Percentiles rank a stretch among this genome's conserved stretches.
Conservation (phyloP, 2,888 invertebrate species). For the Ariolimax columbianus region DNA sequence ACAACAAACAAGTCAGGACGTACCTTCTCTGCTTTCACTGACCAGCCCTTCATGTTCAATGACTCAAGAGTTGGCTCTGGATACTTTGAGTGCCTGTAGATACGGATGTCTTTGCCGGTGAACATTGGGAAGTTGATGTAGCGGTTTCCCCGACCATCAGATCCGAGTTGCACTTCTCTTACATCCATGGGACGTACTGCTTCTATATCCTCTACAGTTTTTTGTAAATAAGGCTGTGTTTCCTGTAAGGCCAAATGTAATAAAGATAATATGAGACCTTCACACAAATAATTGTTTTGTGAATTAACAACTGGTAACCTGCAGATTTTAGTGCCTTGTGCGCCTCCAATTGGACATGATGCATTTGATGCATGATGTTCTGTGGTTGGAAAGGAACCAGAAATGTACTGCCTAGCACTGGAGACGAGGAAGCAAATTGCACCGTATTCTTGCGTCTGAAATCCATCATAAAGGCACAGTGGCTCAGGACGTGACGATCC, state of each 20-base stretch:
- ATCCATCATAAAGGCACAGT: too few relatives aligned
- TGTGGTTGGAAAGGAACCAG: too few relatives aligned
- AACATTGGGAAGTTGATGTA: slow-evolving; percentile 82
- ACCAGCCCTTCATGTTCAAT: slow-evolving; percentile 50
- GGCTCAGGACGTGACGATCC: too few relatives aligned
- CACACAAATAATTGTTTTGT: too few relatives aligned
- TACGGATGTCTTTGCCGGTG: slow-evolving; percentile 80
- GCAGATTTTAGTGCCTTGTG: too few relatives aligned
- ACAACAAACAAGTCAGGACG: too few relatives aligned
- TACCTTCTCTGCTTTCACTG: slow-evolving; percentile 54
- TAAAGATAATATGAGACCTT: neutral
- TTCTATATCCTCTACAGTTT: slow-evolving; percentile 80
- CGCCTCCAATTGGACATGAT: too few relatives aligned
- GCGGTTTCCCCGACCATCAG: slow-evolving; percentile 80
- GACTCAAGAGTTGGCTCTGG: slow-evolving; percentile 64
- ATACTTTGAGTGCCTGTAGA: slow-evolving; percentile 79
- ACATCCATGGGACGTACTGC: slow-evolving; percentile 80
- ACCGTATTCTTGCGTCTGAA: too few relatives aligned
- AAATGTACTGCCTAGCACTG: too few relatives aligned
- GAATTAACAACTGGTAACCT: too few relatives aligned
- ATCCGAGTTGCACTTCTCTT: slow-evolving; percentile 80
- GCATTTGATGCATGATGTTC: too few relatives aligned
- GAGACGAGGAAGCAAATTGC: too few relatives aligned
- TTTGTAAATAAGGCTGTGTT: slow-evolving; percentile 81
- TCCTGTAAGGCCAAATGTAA: slow-evolving; percentile 76